These are phyloP conservation scores for Talpa occidentalis DNA, from an alignment of 2,113 vertebrate genomes.

Conservation along the genomic window DNA sequence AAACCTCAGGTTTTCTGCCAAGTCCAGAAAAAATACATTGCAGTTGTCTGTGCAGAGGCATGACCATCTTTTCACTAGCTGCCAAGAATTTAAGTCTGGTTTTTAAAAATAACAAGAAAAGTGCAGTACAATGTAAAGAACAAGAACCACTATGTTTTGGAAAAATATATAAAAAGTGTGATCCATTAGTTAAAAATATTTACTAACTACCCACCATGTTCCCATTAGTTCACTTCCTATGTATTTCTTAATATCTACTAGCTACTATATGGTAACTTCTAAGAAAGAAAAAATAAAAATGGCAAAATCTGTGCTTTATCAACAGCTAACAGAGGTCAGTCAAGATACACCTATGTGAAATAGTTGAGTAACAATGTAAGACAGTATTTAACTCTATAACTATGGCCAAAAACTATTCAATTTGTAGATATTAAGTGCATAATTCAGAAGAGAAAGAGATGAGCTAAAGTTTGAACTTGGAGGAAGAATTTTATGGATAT, in stretches of 20 bases:
- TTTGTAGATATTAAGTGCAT: not conserved
- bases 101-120: conserved; percentile 61
- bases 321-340: not conserved
- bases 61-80: conserved; percentile 61
- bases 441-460: conserved; percentile 22
- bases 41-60: conserved; percentile 57
- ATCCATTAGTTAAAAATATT: conserved; percentile 42
- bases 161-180: conserved; percentile 28
- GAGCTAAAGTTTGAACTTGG: not conserved
- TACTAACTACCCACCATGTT: conserved; percentile 5
- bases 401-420: not conserved
- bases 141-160: not conserved
- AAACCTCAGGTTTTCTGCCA: conserved; percentile 72
- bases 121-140: conserved; percentile 50
- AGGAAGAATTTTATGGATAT: too few relatives aligned
- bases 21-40: conserved; percentile 66
- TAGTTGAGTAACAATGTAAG: not conserved
- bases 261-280: not conserved
- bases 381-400: not conserved
- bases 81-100: conserved; percentile 65
- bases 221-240: not conserved
- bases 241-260: not conserved
- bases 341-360: not conserved
- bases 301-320: not conserved
- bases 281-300: conserved; percentile 33